A percentile compares a stretch with the other conserved stretches of the same genome.
Conservation (phyloP, 35 echinoderm and acorn worm genomes). For the Apostichopus parvimensis region DNA sequence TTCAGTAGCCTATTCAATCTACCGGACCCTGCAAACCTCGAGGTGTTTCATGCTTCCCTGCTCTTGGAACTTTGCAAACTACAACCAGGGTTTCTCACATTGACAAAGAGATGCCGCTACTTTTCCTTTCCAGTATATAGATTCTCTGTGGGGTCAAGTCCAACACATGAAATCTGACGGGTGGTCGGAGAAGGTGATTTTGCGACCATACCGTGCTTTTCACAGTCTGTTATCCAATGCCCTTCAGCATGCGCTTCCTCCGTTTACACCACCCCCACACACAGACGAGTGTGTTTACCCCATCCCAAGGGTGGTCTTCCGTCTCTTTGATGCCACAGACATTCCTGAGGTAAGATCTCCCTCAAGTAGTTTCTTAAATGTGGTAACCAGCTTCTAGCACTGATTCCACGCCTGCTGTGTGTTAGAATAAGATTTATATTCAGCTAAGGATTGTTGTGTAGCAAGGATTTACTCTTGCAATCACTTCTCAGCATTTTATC, state of each 20-base stretch:
- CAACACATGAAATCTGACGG: conserved; percentile 70
- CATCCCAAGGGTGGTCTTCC: conserved; percentile 77
- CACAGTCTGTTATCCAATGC: conserved; percentile 78
- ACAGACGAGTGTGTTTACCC: conserved; percentile 73
- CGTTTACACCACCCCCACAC: conserved; percentile 69
- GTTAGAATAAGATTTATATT: too few species aligned
- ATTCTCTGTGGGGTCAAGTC: conserved; percentile 84
- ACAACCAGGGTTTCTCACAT: background rate
- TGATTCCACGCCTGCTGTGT: too few species aligned
- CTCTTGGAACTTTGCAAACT: conserved; percentile 93
- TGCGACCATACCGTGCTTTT: conserved; percentile 93
- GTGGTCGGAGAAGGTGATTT: conserved; percentile 81
- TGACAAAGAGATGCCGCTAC: background rate
- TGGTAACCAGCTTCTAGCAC: background rate
- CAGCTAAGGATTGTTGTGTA: too few species aligned
- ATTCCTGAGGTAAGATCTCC: conserved; percentile 75
- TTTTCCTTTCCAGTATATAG: conserved; percentile 73
- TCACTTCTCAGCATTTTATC: too few species aligned
- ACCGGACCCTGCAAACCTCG: conserved; percentile 62
- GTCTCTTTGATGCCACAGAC: conserved; percentile 95
- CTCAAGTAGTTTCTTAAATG: background rate
- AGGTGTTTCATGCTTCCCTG: conserved; percentile 74
- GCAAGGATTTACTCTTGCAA: too few species aligned
- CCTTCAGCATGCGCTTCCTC: conserved; percentile 46
- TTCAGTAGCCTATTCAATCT: conserved; percentile 83